Evolutionary conservation across 1,140 invertebrate species (phyloP).

Genomic region (Branchinecta lindahli): DNA sequence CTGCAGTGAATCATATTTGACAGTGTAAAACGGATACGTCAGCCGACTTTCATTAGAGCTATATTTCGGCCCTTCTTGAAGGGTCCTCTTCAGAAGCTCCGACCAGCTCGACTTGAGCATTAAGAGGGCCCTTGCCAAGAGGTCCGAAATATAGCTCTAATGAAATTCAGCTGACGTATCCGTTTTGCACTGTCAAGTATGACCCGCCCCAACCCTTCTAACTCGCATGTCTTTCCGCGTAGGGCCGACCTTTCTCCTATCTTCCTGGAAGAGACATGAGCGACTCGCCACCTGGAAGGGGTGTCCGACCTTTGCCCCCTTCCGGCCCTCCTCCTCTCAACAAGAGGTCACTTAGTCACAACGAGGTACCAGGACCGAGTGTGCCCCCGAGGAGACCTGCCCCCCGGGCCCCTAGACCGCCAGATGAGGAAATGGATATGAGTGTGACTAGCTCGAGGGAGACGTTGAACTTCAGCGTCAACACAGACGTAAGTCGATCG

Average conservation of each 20-base stretch:
- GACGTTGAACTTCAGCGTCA: slow-evolving; percentile 31
- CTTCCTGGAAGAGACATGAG: slow-evolving; percentile 27
- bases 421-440: slow-evolving; percentile 7
- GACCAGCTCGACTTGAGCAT: no score
- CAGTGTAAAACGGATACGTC: no score
- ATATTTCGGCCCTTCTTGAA: no score
- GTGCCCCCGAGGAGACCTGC: slow-evolving; percentile 25
- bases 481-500: neutral
- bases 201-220: no score
- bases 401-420: slow-evolving; percentile 21
- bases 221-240: neutral
- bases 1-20: no score
- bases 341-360: neutral
- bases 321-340: slow-evolving; percentile 11
- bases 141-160: no score
- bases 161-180: no score
- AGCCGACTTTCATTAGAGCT: no score
- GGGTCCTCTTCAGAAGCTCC: no score
- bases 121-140: no score
- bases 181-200: no score
- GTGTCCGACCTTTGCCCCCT: slow-evolving; percentile 16
- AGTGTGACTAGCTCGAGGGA: neutral
- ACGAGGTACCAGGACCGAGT: slow-evolving; percentile 22
- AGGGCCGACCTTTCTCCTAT: slow-evolving; percentile 24
- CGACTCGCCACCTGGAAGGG: slow-evolving; percentile 20